Percentiles rank a stretch among this genome's conserved stretches.
Conservation (phyloP, 2,797 vertebrate genomes). For the Spinibarbus caldwelli region DNA sequence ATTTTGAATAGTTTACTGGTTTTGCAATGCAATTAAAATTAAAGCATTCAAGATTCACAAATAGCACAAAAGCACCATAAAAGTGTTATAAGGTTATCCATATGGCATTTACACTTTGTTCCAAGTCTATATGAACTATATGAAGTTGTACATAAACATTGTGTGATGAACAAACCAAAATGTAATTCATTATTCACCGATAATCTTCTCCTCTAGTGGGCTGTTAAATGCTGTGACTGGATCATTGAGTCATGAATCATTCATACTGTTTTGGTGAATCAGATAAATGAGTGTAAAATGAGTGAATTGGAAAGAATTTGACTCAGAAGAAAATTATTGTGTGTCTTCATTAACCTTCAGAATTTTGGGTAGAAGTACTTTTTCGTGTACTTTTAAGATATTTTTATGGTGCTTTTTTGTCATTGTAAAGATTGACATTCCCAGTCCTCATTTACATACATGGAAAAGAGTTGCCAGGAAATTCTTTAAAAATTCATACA, state of each 20-base stretch:
- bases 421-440: neutral
- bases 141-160: neutral
- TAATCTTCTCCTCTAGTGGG: neutral
- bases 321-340: neutral
- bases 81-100: neutral
- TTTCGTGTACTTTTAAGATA: neutral
- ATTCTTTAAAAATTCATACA: neutral
- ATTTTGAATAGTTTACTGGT: no score
- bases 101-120: neutral
- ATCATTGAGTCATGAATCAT: neutral
- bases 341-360: neutral
- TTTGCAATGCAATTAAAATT: no score
- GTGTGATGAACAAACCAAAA: no score
- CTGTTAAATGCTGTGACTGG: constrained; percentile 1
- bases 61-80: neutral
- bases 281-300: neutral
- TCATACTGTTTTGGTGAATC: neutral
- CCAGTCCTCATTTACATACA: neutral
- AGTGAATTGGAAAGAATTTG: neutral
- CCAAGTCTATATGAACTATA: neutral
- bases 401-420: constrained; percentile 8
- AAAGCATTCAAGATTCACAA: neutral
- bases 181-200: neutral
- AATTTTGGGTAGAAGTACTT: neutral
- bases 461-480: neutral